Conservation (phyloP, 2,113 vertebrate genomes). For the Rhizomys pruinosus region DNA sequence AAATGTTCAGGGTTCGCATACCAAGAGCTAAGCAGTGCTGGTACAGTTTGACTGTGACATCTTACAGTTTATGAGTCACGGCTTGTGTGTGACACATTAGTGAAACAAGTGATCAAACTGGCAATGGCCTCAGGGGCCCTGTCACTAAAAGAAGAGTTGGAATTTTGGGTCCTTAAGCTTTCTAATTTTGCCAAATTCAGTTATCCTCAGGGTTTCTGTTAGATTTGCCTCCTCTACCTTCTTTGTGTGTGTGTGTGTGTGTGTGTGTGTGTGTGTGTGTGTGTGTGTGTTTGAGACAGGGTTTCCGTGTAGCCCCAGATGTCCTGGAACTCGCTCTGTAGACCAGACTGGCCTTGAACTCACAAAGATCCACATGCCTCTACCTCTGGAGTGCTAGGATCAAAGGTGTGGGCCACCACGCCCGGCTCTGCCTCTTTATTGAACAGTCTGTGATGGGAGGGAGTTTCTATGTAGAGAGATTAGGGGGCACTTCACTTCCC, state of each 20-base stretch:
- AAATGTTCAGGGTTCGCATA: slow-evolving; percentile 35
- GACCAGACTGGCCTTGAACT: too few relatives aligned
- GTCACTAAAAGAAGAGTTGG: neutral
- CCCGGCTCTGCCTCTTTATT: neutral
- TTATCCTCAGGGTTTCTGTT: slow-evolving; percentile 4
- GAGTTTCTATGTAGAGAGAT: slow-evolving; percentile 55
- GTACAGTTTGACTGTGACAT: slow-evolving; percentile 3
- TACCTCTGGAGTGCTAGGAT: too few relatives aligned
- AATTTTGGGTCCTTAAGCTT: slow-evolving; percentile 11
- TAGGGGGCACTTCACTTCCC: slow-evolving; percentile 67
- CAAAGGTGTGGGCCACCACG: too few relatives aligned
- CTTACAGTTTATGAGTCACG: slow-evolving; percentile 18
- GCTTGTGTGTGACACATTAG: neutral
- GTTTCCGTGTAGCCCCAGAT: too few relatives aligned
- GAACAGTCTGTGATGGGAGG: neutral
- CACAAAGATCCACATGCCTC: too few relatives aligned
- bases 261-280: too few relatives aligned
- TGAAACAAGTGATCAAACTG: slow-evolving; percentile 35
- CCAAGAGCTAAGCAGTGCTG: slow-evolving; percentile 42
- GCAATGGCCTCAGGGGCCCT: neutral
- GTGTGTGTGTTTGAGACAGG: too few relatives aligned
- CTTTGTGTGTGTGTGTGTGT: too few relatives aligned
- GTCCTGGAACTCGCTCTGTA: too few relatives aligned
- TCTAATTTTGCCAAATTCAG: slow-evolving; percentile 37
- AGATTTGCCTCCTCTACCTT: neutral